Conservation (phyloP, 2,113 vertebrate genomes). For the Ascaphus truei region DNA sequence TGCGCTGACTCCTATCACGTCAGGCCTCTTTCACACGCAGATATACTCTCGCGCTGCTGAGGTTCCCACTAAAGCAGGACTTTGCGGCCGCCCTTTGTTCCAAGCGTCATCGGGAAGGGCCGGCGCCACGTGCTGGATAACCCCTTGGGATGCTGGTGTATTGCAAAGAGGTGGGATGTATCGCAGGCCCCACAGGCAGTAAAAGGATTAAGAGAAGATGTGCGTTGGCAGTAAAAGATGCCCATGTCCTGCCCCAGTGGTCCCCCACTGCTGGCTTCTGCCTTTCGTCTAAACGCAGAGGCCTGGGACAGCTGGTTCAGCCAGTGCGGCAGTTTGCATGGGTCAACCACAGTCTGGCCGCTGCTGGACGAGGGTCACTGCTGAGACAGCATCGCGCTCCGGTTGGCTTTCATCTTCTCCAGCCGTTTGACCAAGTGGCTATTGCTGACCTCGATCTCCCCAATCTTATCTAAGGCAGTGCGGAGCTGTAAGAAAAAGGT, state of each 20-base stretch:
- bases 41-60: no score
- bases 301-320: background rate
- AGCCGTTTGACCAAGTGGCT: slow-evolving; percentile 86
- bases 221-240: slow-evolving; percentile 10
- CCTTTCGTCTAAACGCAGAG: background rate
- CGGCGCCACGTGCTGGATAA: background rate
- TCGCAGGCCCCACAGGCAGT: background rate
- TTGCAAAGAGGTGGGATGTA: background rate
- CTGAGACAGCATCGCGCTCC: slow-evolving; percentile 79
- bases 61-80: no score
- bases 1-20: no score
- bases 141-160: no score
- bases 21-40: no score
- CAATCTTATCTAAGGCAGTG: slow-evolving; percentile 85
- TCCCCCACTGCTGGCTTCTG: background rate
- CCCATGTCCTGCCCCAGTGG: background rate
- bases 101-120: no score
- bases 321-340: background rate
- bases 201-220: background rate
- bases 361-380: slow-evolving; percentile 49
- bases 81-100: no score
- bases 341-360: background rate
- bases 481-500: slow-evolving; percentile 68
- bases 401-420: slow-evolving; percentile 90
- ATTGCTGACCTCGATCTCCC: slow-evolving; percentile 92